Evolutionary conservation across 2,888 invertebrate genomes (phyloP).

Genomic region (Epiblema foenella): DNA sequence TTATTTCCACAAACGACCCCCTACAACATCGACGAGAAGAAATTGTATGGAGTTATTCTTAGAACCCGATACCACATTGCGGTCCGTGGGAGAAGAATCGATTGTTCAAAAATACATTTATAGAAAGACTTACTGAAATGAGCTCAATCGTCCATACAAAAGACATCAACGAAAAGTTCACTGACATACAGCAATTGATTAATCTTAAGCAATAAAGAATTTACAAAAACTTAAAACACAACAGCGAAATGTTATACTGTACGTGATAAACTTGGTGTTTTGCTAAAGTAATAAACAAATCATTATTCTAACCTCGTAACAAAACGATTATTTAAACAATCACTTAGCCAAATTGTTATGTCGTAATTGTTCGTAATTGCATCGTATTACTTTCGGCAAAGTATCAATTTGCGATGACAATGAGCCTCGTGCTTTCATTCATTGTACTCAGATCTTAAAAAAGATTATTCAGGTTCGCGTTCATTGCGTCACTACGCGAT

Average conservation of each 20-base stretch:
- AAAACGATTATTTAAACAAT: slow-evolving; percentile 49
- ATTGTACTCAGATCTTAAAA: slow-evolving; percentile 49
- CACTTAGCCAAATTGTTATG: slow-evolving; percentile 52
- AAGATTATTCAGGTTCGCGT: slow-evolving; percentile 51
- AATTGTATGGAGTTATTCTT: too few species aligned
- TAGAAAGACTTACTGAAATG: too few species aligned
- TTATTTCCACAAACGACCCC: too few species aligned
- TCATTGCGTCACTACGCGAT: slow-evolving; percentile 3
- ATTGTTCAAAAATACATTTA: too few species aligned
- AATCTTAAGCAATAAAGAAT: neutral
- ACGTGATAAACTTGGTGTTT: slow-evolving; percentile 15
- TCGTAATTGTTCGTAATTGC: slow-evolving; percentile 49
- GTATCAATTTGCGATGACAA: slow-evolving; percentile 65
- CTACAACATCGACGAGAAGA: too few species aligned
- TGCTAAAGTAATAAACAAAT: slow-evolving; percentile 25
- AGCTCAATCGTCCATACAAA: slow-evolving; percentile 16
- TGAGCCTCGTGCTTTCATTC: slow-evolving; percentile 64
- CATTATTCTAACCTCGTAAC: slow-evolving; percentile 46
- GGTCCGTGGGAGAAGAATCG: too few species aligned
- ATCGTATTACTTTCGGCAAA: slow-evolving; percentile 47
- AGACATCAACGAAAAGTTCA: slow-evolving; percentile 43
- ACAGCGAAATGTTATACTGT: slow-evolving; percentile 1
- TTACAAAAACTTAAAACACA: slow-evolving; percentile 1
- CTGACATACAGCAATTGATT: neutral
- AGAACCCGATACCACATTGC: too few species aligned